Evolutionary conservation across 2,797 vertebrate species (phyloP).

Genomic region (Poeciliopsis paucimaculata): DNA sequence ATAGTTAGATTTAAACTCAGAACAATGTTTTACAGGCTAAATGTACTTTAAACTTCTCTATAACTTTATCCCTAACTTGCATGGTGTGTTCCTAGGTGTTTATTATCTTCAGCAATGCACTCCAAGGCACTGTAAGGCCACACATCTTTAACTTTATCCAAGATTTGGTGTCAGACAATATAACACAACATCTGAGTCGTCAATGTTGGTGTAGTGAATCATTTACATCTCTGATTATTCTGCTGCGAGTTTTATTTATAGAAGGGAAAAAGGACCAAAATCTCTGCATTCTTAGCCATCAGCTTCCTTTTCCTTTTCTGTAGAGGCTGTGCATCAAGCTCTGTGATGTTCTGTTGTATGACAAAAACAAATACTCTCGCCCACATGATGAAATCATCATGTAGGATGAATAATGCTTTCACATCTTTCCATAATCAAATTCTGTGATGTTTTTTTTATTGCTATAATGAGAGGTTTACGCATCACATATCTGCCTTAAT

Average conservation of each 20-base stretch:
- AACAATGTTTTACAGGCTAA: neutral
- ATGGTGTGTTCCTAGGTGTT: neutral
- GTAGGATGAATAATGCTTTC: slow-evolving; percentile 6
- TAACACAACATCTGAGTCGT: neutral
- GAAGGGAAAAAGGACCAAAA: neutral
- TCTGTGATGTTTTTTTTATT: slow-evolving; percentile 8
- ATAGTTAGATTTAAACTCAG: neutral
- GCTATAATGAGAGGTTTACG: slow-evolving; percentile 5
- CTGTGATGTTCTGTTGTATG: neutral
- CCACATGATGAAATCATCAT: neutral
- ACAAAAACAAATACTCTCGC: neutral
- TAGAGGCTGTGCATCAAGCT: neutral
- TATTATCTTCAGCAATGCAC: neutral
- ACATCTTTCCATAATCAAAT: neutral
- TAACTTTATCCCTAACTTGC: neutral
- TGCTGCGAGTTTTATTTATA: neutral
- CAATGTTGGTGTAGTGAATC: no score
- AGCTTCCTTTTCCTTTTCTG: neutral
- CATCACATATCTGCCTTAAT: neutral
- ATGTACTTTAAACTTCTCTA: neutral
- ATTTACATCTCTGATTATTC: neutral
- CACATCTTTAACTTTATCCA: neutral
- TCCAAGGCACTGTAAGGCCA: neutral
- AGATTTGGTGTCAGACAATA: neutral
- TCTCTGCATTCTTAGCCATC: neutral